Conservation (phyloP, 2,888 invertebrate genomes). For the Acleris laterana region DNA sequence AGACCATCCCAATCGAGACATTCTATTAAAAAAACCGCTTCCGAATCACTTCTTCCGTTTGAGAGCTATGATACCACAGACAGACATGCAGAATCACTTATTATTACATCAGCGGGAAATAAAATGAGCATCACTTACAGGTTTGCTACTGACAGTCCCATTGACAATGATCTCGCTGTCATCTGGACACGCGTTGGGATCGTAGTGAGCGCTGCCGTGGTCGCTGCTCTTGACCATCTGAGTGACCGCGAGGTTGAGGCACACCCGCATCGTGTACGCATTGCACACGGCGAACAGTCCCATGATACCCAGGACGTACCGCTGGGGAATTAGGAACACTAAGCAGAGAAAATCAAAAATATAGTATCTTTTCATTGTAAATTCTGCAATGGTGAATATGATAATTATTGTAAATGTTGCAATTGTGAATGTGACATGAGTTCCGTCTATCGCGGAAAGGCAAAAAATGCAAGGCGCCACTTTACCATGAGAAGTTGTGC, state of each 20-base stretch:
- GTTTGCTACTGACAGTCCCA: conserved; percentile 64
- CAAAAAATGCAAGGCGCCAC: too few relatives aligned
- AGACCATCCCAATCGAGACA: too few relatives aligned
- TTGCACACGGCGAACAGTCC: conserved; percentile 90
- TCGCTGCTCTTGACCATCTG: conserved; percentile 85
- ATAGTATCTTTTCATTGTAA: conserved; percentile 22
- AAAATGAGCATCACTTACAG: conserved; percentile 57
- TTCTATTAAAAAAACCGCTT: too few relatives aligned
- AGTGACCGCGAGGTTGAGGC: conserved; percentile 88
- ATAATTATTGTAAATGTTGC: background rate
- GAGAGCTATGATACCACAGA: too few relatives aligned
- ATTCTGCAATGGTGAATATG: background rate
- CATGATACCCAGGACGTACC: conserved; percentile 89
- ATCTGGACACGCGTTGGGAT: conserved; percentile 73
- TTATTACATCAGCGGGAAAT: background rate
- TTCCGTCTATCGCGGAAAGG: too few relatives aligned
- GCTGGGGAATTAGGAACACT: conserved; percentile 87
- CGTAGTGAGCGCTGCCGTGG: conserved; percentile 60
- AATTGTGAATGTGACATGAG: background rate
- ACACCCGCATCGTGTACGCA: conserved; percentile 90
- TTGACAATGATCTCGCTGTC: conserved; percentile 64
- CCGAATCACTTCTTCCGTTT: too few relatives aligned
- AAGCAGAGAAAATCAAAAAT: conserved; percentile 61
- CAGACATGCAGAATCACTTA: background rate
- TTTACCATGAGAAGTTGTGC: too few relatives aligned